Percentiles rank a stretch among this genome's conserved stretches.
Conservation (phyloP, 1,140 invertebrate species). For the Drosophila ananassae region DNA sequence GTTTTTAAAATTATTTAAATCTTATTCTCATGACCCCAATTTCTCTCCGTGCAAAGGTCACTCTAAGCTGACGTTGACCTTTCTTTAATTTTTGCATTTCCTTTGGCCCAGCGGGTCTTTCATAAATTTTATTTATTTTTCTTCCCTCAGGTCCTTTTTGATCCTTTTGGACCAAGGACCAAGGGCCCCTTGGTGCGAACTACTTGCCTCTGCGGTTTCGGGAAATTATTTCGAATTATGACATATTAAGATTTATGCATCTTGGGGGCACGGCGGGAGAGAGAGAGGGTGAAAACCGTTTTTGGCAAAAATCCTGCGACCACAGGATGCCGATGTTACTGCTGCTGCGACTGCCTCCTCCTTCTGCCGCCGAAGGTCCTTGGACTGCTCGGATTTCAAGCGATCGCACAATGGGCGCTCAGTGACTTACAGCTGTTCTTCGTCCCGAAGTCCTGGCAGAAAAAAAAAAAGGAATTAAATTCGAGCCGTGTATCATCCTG, state of each 20-base stretch:
- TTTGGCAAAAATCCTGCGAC: slow-evolving; percentile 58
- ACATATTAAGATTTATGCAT: slow-evolving; percentile 78
- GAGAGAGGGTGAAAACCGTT: slow-evolving; percentile 16
- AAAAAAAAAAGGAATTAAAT: not conserved
- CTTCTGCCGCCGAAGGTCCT: slow-evolving; percentile 25
- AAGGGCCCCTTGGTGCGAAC: slow-evolving; percentile 45
- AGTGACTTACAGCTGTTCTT: slow-evolving; percentile 67
- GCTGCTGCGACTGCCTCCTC: slow-evolving; percentile 10
- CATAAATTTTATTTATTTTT: not conserved
- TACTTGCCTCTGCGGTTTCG: slow-evolving; percentile 56
- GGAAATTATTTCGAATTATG: slow-evolving; percentile 79
- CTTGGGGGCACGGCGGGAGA: slow-evolving; percentile 8
- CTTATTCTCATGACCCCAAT: not conserved
- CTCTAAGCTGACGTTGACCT: slow-evolving; percentile 5
- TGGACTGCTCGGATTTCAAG: slow-evolving; percentile 61
- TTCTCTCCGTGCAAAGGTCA: not conserved
- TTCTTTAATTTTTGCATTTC: slow-evolving; percentile 10
- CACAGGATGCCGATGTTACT: slow-evolving; percentile 49
- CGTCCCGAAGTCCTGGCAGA: not conserved
- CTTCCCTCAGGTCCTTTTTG: not conserved
- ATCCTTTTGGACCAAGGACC: slow-evolving; percentile 5
- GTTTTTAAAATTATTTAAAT: no score
- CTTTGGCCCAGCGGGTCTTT: slow-evolving; percentile 55
- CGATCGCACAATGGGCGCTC: slow-evolving; percentile 62
- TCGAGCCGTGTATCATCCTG: slow-evolving; percentile 45